These are phyloP conservation scores for Drosophila meridionalis DNA, from an alignment of 2,888 invertebrate species.

Conservation along the genomic window DNA sequence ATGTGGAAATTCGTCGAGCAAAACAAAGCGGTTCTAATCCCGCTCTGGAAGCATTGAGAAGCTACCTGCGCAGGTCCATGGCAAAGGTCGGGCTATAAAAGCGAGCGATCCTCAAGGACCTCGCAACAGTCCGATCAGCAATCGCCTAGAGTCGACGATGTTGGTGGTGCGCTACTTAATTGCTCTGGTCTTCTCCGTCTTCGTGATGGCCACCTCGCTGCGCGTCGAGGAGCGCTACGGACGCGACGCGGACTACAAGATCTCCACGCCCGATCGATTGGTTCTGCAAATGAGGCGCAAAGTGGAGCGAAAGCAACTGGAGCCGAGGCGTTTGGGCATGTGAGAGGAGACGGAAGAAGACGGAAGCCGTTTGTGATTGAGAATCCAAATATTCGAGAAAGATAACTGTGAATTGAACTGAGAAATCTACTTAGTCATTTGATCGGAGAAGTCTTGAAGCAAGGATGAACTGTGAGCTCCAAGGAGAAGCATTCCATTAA, in stretches of 20 bases:
- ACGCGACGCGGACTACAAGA: conserved; percentile 49
- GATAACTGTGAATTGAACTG: not conserved
- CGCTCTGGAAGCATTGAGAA: not conserved
- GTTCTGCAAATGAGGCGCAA: conserved; percentile 55
- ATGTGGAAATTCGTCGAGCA: not conserved
- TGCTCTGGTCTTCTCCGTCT: conserved; percentile 71
- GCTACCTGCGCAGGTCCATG: not conserved
- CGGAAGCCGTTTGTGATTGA: not conserved
- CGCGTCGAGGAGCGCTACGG: conserved; percentile 53
- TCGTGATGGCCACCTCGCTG: conserved; percentile 71
- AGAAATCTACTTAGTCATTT: not conserved
- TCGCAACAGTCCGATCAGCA: conserved; percentile 43
- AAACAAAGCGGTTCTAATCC: conserved; percentile 5
- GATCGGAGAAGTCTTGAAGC: not conserved
- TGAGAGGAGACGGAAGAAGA: not conserved
- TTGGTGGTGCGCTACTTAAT: conserved; percentile 67
- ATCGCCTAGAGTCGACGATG: conserved; percentile 39
- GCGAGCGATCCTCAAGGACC: not conserved
- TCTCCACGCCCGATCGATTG: conserved; percentile 68
- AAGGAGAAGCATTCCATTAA: not conserved
- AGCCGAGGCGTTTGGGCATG: conserved; percentile 23
- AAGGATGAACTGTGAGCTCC: not conserved
- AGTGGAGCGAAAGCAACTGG: conserved; percentile 7
- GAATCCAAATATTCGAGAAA: not conserved
- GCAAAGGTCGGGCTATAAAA: conserved; percentile 44